Evolutionary conservation across 2,113 vertebrate species (phyloP).

Genomic region (Rallus limicola): DNA sequence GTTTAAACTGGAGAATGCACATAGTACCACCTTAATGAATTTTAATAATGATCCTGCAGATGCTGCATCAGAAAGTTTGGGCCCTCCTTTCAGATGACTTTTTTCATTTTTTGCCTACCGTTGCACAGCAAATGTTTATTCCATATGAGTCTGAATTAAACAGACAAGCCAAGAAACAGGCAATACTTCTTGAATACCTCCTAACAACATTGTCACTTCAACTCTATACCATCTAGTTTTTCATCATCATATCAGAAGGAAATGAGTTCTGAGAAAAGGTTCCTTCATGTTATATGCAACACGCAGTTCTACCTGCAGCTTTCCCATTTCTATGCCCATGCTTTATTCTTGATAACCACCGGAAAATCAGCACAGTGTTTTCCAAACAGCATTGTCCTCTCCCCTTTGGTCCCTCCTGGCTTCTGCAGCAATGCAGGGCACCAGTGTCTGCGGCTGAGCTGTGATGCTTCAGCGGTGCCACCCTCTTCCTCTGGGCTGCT

Average conservation of each 20-base stretch:
- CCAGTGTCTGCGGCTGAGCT: background rate
- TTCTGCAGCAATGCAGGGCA: background rate
- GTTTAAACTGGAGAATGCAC: background rate
- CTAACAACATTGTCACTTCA: background rate
- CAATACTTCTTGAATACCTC: background rate
- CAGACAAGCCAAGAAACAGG: background rate
- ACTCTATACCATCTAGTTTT: background rate
- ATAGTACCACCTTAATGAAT: background rate
- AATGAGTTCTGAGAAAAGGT: background rate
- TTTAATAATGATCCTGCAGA: background rate
- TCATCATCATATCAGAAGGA: background rate
- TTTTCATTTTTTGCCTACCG: background rate
- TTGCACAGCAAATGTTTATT: background rate
- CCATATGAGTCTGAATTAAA: background rate
- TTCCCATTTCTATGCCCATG: rapidly evolving
- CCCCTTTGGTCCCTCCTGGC: background rate
- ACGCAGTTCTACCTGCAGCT: rapidly evolving
- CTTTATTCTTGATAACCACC: background rate
- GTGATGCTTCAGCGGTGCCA: background rate
- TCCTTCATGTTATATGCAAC: rapidly evolving
- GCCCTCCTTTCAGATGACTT: background rate
- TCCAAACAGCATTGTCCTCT: background rate
- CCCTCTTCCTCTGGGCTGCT: background rate
- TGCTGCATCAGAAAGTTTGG: background rate
- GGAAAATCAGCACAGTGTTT: background rate